phyloP scores from a whole-genome alignment of 2,113 vertebrate species.

The Solea senegalensis region DNA sequence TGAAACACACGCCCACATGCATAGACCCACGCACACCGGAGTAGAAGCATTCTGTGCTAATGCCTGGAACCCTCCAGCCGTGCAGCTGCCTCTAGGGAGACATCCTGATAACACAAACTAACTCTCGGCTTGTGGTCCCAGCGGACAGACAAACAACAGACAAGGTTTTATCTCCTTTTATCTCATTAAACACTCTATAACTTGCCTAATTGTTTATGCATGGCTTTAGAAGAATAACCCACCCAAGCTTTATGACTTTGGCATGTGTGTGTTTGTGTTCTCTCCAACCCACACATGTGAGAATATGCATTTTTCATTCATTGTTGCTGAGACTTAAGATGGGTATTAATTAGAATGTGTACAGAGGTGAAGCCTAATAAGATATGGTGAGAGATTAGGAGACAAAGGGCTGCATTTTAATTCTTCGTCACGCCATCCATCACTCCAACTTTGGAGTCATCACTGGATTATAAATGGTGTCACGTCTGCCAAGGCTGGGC shows the following conservation, averaged over 20 bases:
- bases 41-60: constrained; percentile 53
- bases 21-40: constrained; percentile 16
- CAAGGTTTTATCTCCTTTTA: constrained; percentile 75
- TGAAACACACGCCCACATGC: constrained; percentile 40
- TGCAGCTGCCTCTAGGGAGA: constrained; percentile 58
- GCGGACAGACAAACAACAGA: constrained; percentile 73
- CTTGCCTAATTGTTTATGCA: constrained; percentile 81
- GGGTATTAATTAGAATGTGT: constrained; percentile 74
- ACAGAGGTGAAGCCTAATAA: constrained; percentile 59
- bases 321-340: constrained; percentile 61
- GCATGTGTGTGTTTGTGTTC: constrained; percentile 32
- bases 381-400: constrained; percentile 66
- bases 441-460: constrained; percentile 9
- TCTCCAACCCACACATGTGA: constrained; percentile 25
- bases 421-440: constrained; percentile 25
- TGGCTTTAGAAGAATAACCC: constrained; percentile 76
- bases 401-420: constrained; percentile 62
- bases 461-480: constrained; percentile 34
- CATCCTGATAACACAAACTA: constrained; percentile 70
- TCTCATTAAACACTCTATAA: constrained; percentile 82
- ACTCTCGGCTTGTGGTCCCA: constrained; percentile 61
- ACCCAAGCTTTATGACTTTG: constrained; percentile 65
- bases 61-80: constrained; percentile 70
- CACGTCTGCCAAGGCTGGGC: constrained; percentile 32
- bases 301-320: constrained; percentile 54